Evolutionary conservation across 2,113 vertebrate species (phyloP), one percentile per base, ranked within the genome.

Genomic region (Lichenostomus cassidix): DNA sequence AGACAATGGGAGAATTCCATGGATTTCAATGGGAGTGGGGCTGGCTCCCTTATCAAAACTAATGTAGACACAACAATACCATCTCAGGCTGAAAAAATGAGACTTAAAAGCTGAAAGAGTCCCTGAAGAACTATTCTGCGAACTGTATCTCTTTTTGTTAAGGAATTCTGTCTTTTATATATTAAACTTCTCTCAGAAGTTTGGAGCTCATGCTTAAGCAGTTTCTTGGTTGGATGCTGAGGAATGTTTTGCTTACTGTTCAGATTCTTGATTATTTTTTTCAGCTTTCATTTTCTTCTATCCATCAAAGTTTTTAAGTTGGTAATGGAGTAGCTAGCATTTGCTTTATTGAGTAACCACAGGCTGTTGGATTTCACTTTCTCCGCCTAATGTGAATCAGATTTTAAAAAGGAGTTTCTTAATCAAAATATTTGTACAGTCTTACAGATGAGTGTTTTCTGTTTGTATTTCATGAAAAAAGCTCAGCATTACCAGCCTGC

Each of bases 321-420:
- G 68, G 49, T 89, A 90, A 88, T 50, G 42, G 93, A 97, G 80
- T 95, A 94, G 69, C 88, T 87, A 84, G 28, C 35, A 33, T 87
- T 96, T 97, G 78, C 89, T 98, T 97, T 96, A 97, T 93, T 95
- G 81, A 91, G 60, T 91, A 96, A 93, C 73, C 75, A 91, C 94
- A 97, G 90, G 91, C 95, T 96, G 85, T 33, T 94, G 84, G 63
- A 88, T 92, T 96, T 96, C 56, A 58, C 29, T 94, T 93, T 85
- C 67, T 90, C 83, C 65, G 62, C 78, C n/a, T 78, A 86, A 91
- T 52, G 50, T 95, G 92, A 96, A 92, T 92, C 44, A 89, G 49
- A 79, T 64, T 96, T 94, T 92, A 96, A 20, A 94, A 96, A 96
- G 90, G 83, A 77, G 42, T 67, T 83, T 87, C 69, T 92, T 86